A percentile compares a stretch with the other conserved stretches of the same genome.
Conservation (phyloP, 2,797 vertebrate genomes). For the Heteromormyrus szaboi region DNA sequence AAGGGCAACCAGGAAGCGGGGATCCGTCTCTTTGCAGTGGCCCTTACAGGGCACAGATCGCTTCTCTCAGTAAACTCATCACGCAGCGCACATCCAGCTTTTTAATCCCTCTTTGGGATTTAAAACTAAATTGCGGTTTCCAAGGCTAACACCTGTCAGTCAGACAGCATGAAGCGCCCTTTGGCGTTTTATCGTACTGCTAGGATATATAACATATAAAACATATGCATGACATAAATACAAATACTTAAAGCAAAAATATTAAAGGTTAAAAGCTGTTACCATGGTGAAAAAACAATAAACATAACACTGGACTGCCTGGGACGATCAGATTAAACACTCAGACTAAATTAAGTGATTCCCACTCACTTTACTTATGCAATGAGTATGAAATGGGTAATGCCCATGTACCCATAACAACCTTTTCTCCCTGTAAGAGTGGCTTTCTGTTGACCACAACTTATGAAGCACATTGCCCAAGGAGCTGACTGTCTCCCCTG, state of each 20-base stretch:
- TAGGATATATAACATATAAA: background rate
- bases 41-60: background rate
- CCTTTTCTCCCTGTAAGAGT: background rate
- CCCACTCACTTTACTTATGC: background rate
- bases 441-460: background rate
- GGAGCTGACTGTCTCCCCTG: background rate
- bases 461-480: background rate
- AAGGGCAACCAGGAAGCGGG: background rate
- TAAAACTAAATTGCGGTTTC: background rate
- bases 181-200: background rate
- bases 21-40: background rate
- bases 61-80: background rate
- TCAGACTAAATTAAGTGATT: background rate
- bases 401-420: background rate
- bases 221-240: background rate
- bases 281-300: background rate
- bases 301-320: background rate
- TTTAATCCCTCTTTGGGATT: background rate
- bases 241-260: background rate
- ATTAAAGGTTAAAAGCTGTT: background rate
- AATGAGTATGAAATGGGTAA: background rate
- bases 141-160: background rate
- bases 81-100: background rate
- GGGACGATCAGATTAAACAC: background rate
- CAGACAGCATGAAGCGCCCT: background rate